Conservation (phyloP, 2,113 vertebrate genomes). For the Tylochromis polylepis region DNA sequence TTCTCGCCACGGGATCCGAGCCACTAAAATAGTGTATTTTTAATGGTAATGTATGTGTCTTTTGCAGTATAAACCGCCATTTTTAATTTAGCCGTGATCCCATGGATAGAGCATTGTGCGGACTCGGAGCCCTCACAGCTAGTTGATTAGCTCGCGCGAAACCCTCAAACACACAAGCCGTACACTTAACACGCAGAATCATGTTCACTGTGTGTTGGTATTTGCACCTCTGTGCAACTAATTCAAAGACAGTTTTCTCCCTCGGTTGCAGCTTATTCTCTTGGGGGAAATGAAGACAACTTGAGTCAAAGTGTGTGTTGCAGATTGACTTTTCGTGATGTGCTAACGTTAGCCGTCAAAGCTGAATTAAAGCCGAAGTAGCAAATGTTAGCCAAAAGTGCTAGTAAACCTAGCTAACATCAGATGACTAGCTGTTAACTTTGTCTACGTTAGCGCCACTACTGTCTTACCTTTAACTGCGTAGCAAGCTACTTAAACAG, state of each 20-base stretch:
- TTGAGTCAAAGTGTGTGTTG: background rate
- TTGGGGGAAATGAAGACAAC: background rate
- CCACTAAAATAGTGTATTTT: slow-evolving; percentile 10
- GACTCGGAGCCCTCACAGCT: background rate
- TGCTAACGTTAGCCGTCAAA: slow-evolving; percentile 14
- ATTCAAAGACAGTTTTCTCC: background rate
- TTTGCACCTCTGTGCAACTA: background rate
- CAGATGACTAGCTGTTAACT: slow-evolving; percentile 28
- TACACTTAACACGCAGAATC: background rate
- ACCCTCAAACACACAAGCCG: slow-evolving; percentile 17
- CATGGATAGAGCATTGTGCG: slow-evolving; percentile 68
- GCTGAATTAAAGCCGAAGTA: slow-evolving; percentile 9
- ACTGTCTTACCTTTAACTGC: background rate
- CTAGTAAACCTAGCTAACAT: slow-evolving; percentile 25
- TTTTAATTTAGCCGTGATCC: slow-evolving; percentile 76
- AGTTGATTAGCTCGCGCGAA: slow-evolving; percentile 53
- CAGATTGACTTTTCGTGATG: slow-evolving; percentile 26
- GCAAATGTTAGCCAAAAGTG: slow-evolving; percentile 9
- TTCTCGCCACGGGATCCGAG: background rate
- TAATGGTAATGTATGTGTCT: slow-evolving; percentile 46
- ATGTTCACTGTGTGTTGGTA: slow-evolving; percentile 20
- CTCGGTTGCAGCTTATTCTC: background rate
- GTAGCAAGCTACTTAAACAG: background rate
- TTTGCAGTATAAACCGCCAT: slow-evolving; percentile 78
- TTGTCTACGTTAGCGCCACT: background rate